Evolutionary conservation across 2,113 vertebrate species (phyloP), one percentile per base, ranked within the genome.

Genomic region (Hypomesus transpacificus): DNA sequence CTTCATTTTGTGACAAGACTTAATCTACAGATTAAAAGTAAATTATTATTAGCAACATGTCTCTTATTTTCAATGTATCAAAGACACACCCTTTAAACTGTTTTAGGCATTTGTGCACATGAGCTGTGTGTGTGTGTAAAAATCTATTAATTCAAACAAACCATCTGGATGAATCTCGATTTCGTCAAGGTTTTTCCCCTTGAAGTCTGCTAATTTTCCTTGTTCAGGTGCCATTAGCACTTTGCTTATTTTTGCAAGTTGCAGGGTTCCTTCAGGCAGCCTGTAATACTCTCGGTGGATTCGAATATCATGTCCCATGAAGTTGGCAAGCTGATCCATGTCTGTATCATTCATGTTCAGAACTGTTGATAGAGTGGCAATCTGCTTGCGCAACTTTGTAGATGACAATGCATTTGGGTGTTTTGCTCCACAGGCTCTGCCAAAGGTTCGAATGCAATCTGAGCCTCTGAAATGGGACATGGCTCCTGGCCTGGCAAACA

Each of bases 291-390:
- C 28, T n/a, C 28, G 51, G 52, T 78, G 76, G 11, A 78, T 50
- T 61, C 70, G 34, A 17, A 82, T 68, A n/a, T 79, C 77, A 26
- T 82, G 74, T 3, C 68, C 77, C 26, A 79, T 5, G 6, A 76
- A 79, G 14, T 57, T 61, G 4, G 74, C 70, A 3, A 82, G 16
- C 14, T 67, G 77, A 24, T 82, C 77, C 68, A 74, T 54, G 57
- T 79, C 77, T 24, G 68, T 64, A 9, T 79, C 62, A 31, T 71
- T 74, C 1, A 82, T 31, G 21, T 73, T 70, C 2, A 79, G 61
- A 4, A 70, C 54, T n/a, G 26, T 74, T 8, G 71, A 78, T 17
- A 78, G 7, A n/a, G 70, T 76, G 4, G 77, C 62, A 8, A 76
- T 53, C 18, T 68, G 79, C 16, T 79, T 75, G 3, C 65, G 16